Conservation (phyloP, 2,888 invertebrate species). For the Euplexia lucipara region DNA sequence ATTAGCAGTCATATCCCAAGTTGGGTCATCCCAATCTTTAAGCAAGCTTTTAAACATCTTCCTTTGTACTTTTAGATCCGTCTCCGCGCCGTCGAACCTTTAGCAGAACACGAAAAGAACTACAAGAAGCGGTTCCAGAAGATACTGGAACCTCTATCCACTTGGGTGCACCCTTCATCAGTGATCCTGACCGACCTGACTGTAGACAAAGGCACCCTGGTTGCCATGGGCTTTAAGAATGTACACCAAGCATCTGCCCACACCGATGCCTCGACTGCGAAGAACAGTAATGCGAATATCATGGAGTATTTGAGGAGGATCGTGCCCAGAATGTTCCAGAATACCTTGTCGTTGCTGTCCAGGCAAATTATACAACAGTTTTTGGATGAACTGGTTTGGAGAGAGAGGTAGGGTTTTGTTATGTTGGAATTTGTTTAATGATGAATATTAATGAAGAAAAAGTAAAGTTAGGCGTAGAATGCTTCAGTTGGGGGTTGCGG, state of each 20-base stretch:
- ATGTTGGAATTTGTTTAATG: no score
- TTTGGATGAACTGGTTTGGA: conserved; percentile 97
- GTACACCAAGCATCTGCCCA: conserved; percentile 92
- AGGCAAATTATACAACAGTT: conserved; percentile 97
- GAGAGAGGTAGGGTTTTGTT: conserved; percentile 90
- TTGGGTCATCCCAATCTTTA: no score
- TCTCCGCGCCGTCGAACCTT: conserved; percentile 95
- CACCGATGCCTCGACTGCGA: conserved; percentile 83
- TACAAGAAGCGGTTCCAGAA: conserved; percentile 95
- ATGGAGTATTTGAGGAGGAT: conserved; percentile 97
- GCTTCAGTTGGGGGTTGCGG: no score
- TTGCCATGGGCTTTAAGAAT: conserved; percentile 95
- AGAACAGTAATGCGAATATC: conserved; percentile 93
- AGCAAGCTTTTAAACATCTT: no score
- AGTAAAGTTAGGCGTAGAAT: no score
- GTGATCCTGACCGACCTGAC: conserved; percentile 95
- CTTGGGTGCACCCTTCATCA: conserved; percentile 95
- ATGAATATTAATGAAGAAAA: no score
- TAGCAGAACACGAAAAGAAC: conserved; percentile 94
- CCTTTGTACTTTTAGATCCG: conserved; percentile 88
- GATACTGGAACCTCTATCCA: conserved; percentile 94
- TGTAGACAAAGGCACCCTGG: conserved; percentile 95
- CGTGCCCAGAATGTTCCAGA: conserved; percentile 97
- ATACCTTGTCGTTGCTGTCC: conserved; percentile 95
- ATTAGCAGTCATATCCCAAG: no score